Conservation (phyloP, 1,140 invertebrate genomes). For the Euura lappo region DNA sequence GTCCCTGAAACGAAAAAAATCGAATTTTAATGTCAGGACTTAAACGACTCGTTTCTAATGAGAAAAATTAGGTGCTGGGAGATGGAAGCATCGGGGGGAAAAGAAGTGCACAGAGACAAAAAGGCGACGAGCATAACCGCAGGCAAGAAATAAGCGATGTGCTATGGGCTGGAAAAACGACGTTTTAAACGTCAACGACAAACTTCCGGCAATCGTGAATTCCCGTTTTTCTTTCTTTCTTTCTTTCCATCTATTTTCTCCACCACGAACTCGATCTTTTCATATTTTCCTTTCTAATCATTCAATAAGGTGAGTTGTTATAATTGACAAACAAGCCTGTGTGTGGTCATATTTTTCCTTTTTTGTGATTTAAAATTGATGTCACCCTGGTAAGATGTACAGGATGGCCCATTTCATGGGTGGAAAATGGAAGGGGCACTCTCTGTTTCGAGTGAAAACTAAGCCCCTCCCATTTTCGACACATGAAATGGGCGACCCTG, state of each 20-base stretch:
- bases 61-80: neutral
- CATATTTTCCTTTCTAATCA: no score
- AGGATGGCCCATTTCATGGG: no score
- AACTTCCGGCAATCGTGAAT: neutral
- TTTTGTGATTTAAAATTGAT: no score
- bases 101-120: neutral
- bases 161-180: conserved; percentile 1
- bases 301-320: no score
- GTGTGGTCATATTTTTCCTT: no score
- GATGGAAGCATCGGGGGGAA: neutral
- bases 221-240: neutral
- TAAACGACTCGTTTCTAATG: neutral
- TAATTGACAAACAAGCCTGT: no score
- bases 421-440: no score
- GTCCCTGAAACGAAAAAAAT: conserved; percentile 68
- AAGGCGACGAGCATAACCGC: neutral
- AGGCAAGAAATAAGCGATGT: neutral
- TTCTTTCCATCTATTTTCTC: neutral
- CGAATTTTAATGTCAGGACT: conserved; percentile 12
- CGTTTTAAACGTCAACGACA: neutral
- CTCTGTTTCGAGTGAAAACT: no score
- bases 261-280: no score
- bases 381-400: no score
- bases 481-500: no score
- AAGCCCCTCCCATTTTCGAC: no score